Evolutionary conservation across 64 coral and sea anemone species (phyloP).

Genomic region (Montipora sp.): DNA sequence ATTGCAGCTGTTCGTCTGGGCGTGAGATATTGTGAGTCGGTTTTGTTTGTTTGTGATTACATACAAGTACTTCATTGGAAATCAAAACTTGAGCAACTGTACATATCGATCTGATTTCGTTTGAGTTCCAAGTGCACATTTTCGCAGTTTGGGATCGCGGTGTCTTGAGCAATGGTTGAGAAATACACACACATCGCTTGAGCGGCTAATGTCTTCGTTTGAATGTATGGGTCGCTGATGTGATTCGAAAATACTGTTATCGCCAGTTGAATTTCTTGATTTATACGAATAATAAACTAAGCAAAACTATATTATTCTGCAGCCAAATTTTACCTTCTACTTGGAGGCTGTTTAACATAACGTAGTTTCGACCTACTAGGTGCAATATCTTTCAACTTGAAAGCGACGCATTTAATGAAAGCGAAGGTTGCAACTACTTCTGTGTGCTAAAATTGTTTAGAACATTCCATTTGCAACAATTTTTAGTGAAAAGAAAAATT

Average conservation of each 20-base stretch:
- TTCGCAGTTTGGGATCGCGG: too few relatives aligned
- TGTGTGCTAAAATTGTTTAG: neutral
- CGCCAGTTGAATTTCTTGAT: neutral
- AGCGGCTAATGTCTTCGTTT: too few relatives aligned
- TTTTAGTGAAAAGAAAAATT: too few relatives aligned
- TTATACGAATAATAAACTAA: neutral
- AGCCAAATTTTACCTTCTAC: neutral
- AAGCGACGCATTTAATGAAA: neutral
- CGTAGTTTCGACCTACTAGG: too few relatives aligned
- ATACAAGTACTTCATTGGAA: neutral
- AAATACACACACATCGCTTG: too few relatives aligned
- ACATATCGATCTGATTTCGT: neutral
- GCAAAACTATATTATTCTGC: neutral
- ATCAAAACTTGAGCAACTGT: neutral
- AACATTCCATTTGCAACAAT: neutral
- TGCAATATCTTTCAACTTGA: neutral
- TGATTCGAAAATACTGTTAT: neutral
- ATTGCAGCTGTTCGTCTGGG: constrained; percentile 3
- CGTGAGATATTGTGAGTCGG: neutral
- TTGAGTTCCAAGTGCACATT: neutral
- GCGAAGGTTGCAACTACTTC: neutral
- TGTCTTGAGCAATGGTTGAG: neutral
- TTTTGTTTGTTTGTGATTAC: neutral
- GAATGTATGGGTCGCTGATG: too few relatives aligned
- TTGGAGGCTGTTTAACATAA: too few relatives aligned